These are phyloP conservation scores for Tragelaphus buxtoni DNA, from an alignment of 2,113 vertebrate genomes.

Conservation along the genomic window DNA sequence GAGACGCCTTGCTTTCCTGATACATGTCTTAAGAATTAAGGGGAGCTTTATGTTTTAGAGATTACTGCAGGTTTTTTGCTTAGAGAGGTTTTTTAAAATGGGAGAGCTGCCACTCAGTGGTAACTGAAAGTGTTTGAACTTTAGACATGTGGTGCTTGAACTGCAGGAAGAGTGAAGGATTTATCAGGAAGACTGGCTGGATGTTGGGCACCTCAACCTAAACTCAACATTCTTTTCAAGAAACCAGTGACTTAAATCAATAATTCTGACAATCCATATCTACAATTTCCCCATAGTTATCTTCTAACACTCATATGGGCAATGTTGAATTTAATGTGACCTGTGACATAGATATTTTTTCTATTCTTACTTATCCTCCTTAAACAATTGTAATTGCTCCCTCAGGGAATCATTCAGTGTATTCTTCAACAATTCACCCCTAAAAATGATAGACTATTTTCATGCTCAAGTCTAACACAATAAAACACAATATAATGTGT, in stretches of 20 bases:
- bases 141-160: not conserved
- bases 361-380: conserved; percentile 17
- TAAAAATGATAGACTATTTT: conserved; percentile 44
- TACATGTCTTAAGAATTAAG: not conserved
- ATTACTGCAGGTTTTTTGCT: not conserved
- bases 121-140: not conserved
- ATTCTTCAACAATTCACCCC: conserved; percentile 7
- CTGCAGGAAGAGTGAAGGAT: not conserved
- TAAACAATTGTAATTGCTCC: conserved; percentile 56
- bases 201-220: not conserved
- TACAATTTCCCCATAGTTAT: not conserved
- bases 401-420: conserved; percentile 38
- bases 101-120: not conserved
- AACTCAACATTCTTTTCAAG: not conserved
- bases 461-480: conserved; percentile 14
- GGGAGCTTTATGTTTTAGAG: not conserved
- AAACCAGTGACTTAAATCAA: not conserved
- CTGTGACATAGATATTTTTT: conserved; percentile 24
- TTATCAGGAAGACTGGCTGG: not conserved
- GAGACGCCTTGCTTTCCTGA: not conserved
- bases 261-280: not conserved
- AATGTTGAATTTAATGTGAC: conserved; percentile 38
- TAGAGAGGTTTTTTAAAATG: not conserved
- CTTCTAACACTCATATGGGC: not conserved
- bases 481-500: not conserved